Evolutionary conservation across 2,888 invertebrate genomes (phyloP), one percentile per base, ranked within the genome.

Genomic region (Andrena trimmerana): DNA sequence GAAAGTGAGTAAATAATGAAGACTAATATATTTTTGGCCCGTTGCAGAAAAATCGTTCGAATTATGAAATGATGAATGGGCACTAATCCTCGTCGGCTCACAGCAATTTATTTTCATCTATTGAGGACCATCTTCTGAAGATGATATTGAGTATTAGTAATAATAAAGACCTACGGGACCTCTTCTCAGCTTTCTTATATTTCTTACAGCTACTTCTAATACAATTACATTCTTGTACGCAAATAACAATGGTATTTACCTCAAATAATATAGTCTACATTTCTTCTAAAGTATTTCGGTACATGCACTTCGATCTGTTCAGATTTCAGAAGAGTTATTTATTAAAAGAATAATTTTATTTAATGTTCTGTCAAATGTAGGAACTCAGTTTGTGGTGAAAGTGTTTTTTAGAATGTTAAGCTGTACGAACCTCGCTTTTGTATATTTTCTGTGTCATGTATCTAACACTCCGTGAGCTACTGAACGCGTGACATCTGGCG

Each of bases 1-100:
- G 33, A 42, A 60, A 36, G 29, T 10, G 52, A 13, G 50, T 0
- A 20, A 13, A 59, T 74, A 81, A 71, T 50, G 69, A 81, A 78
- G 65, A 75, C 24, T 59, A 57, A 81, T 81, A 65, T 13, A 52
- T 52, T 60, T 79, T 24, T 20, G 24, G n/a, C 13, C 20, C 3
- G 50, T 36, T 31, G 16, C 36, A 8, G 54, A 72, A 50, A 24
- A 36, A 68, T 63, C 42, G 20, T n/a, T 57, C 29, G 24, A 8
- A 62, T 62, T 27, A 4, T 57, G 6, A 24, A 42, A 36, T 27
- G 68, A 66, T 52, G 36, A 24, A 67, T 68, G 20, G 20, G 10
- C n/a, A 5, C 50, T 13, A 3, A 27, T 48, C 16, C 29, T 33
- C 29, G 33, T 78, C 48, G 29, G 3, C 24, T 54, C 20, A 3